Evolutionary conservation across 2,888 invertebrate species (phyloP).

Genomic region (Caenorhabditis virilis): DNA sequence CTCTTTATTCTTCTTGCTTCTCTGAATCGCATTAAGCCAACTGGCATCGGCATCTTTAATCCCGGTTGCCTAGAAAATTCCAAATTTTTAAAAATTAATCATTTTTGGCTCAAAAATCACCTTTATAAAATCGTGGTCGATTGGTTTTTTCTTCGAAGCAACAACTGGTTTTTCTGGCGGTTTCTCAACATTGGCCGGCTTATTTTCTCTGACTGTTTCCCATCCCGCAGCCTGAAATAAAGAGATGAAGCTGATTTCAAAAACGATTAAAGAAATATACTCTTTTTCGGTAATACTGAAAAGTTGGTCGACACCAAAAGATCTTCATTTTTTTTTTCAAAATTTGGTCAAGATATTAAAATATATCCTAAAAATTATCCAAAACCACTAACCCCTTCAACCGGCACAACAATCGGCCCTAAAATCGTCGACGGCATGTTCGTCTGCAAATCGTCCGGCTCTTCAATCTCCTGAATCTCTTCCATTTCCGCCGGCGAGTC

Average conservation of each 20-base stretch:
- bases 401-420: neutral
- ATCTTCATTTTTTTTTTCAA: too few relatives aligned
- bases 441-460: neutral
- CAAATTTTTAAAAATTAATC: too few relatives aligned
- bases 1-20: slow-evolving; percentile 1
- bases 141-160: neutral
- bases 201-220: neutral
- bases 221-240: slow-evolving; percentile 7
- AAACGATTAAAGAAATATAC: neutral
- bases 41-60: slow-evolving; percentile 1
- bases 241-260: neutral
- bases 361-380: neutral
- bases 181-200: slow-evolving; percentile 3
- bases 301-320: too few relatives aligned
- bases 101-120: too few relatives aligned
- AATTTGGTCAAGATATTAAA: too few relatives aligned
- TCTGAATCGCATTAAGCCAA: neutral
- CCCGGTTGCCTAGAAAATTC: neutral
- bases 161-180: neutral
- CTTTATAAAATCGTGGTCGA: slow-evolving; percentile 1
- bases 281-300: too few relatives aligned
- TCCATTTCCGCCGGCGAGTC: neutral
- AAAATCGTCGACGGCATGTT: slow-evolving; percentile 3
- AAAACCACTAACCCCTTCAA: slow-evolving; percentile 1
- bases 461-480: neutral